These are phyloP conservation scores for Magallana gigas DNA, from an alignment of 1,140 invertebrate species.

Conservation along the genomic window DNA sequence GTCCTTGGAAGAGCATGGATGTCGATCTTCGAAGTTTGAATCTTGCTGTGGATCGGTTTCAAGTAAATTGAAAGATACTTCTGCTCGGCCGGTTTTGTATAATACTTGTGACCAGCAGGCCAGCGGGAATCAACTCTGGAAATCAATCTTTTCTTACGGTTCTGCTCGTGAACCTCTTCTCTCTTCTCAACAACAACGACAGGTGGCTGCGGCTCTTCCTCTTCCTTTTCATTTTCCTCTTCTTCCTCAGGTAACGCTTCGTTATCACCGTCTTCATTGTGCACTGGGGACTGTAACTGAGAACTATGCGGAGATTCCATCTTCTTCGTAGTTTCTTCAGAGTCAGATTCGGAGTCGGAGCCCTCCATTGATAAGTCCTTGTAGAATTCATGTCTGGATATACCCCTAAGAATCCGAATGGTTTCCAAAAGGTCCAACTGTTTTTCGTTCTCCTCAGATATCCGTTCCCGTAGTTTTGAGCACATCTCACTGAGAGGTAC, in stretches of 20 bases:
- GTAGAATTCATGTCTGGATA: constrained; percentile 31
- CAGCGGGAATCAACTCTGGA: constrained; percentile 18
- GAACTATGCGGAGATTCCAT: neutral
- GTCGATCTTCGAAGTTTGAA: neutral
- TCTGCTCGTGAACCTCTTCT: neutral
- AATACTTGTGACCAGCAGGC: constrained; percentile 12
- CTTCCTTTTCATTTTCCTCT: neutral
- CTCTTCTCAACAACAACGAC: neutral
- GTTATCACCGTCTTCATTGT: neutral
- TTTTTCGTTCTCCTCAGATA: constrained; percentile 25
- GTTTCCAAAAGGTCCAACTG: constrained; percentile 39
- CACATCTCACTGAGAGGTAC: neutral
- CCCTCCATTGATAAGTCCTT: neutral
- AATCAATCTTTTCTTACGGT: neutral
- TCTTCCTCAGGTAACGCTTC: neutral
- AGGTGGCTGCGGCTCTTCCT: neutral
- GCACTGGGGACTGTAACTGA: neutral
- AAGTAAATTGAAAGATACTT: constrained; percentile 1
- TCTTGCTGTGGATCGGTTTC: constrained; percentile 1
- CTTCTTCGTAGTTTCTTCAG: neutral
- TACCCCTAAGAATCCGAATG: neutral
- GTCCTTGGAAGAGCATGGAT: constrained; percentile 1
- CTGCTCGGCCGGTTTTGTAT: constrained; percentile 7
- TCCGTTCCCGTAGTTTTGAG: constrained; percentile 10
- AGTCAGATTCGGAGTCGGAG: neutral